These are phyloP conservation scores for Hypocryptadius cinnamomeus DNA, from an alignment of 2,113 vertebrate genomes.

Conservation along the genomic window DNA sequence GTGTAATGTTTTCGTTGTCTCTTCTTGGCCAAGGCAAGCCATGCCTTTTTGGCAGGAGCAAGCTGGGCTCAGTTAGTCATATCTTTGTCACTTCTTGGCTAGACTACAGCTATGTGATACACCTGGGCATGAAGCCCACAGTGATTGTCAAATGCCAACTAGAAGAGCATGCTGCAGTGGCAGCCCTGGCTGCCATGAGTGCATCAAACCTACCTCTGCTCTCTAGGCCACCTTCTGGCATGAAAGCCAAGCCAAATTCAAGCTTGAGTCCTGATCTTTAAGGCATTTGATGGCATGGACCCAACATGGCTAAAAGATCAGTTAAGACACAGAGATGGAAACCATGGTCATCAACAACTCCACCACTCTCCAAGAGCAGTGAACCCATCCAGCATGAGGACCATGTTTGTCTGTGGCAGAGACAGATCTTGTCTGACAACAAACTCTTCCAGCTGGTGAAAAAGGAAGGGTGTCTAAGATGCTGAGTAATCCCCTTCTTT, in stretches of 20 bases:
- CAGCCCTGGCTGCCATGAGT: not conserved
- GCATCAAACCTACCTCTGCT: not conserved
- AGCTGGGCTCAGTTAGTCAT: not conserved
- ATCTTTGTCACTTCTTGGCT: slow-evolving; percentile 26
- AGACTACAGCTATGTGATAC: not conserved
- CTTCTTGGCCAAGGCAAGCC: not conserved
- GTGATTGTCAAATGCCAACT: slow-evolving; percentile 4
- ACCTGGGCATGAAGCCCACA: slow-evolving; percentile 37
- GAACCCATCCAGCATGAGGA: not conserved
- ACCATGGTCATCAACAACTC: not conserved
- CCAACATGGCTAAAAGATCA: not conserved
- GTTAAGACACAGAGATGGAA: not conserved
- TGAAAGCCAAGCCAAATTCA: not conserved
- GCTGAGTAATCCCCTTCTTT: slow-evolving; percentile 6
- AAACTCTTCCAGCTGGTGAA: not conserved
- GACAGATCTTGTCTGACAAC: not conserved
- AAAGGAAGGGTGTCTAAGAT: not conserved
- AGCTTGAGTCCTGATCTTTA: not conserved
- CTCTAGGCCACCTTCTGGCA: not conserved
- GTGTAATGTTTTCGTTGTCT: not conserved
- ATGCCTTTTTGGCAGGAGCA: not conserved
- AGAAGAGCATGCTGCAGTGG: not conserved
- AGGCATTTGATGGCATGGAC: not conserved
- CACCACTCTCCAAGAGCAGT: not conserved
- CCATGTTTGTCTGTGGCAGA: not conserved